These are phyloP conservation scores for Argynnis bischoffii DNA, from an alignment of 2,888 invertebrate species.

Conservation along the genomic window DNA sequence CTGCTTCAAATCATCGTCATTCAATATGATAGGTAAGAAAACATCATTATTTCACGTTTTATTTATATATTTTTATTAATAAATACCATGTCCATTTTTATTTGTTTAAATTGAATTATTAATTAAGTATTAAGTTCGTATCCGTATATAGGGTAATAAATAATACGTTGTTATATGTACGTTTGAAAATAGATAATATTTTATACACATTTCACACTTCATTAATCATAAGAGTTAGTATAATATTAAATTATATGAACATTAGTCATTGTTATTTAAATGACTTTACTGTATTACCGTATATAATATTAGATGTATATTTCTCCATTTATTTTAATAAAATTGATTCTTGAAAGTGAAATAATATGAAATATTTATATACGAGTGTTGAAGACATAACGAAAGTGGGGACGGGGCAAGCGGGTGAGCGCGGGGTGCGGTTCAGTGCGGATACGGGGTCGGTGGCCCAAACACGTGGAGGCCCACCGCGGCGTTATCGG, in stretches of 20 bases:
- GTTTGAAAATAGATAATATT: too few species aligned
- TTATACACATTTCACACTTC: too few species aligned
- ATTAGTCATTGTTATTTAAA: constrained; percentile 7
- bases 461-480: constrained; percentile 78
- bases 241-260: too few species aligned
- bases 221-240: too few species aligned
- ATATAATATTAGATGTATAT: not conserved
- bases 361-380: constrained; percentile 30
- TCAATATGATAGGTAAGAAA: constrained; percentile 75
- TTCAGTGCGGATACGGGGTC: constrained; percentile 63
- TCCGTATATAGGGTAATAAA: too few species aligned
- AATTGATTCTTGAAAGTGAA: constrained; percentile 30
- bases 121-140: too few species aligned
- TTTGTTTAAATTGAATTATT: too few species aligned
- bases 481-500: constrained; percentile 69
- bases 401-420: constrained; percentile 53
- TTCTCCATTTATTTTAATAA: not conserved
- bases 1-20: constrained; percentile 58
- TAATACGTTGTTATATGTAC: too few species aligned
- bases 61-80: not conserved
- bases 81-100: too few species aligned
- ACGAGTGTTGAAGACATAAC: constrained; percentile 44
- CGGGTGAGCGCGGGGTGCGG: constrained; percentile 53
- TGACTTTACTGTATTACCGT: not conserved
- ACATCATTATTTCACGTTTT: constrained; percentile 37